Conservation (phyloP, 2,113 vertebrate species). For the Calidris pugnax region DNA sequence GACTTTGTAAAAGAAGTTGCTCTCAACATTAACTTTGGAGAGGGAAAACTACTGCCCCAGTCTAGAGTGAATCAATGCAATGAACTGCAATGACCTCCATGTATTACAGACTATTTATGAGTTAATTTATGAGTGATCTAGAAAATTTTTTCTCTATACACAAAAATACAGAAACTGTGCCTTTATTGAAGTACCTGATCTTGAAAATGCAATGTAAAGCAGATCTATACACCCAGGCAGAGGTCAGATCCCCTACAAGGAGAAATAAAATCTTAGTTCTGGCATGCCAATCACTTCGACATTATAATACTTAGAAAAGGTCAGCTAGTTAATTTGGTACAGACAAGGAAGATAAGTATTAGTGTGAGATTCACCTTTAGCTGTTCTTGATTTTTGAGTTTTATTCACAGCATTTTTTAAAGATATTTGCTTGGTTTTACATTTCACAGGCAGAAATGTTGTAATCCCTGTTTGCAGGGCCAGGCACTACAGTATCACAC, state of each 20-base stretch:
- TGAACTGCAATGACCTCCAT: neutral
- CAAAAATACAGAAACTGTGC: neutral
- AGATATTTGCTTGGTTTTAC: neutral
- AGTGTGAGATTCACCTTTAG: neutral
- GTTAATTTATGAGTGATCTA: neutral
- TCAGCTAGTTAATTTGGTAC: neutral
- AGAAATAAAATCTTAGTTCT: slow-evolving; percentile 12
- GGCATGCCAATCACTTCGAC: neutral
- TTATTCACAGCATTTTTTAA: neutral
- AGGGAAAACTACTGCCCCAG: neutral
- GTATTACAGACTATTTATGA: neutral
- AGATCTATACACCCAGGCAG: neutral
- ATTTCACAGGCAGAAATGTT: neutral
- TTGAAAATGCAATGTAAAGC: neutral
- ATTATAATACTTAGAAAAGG: neutral
- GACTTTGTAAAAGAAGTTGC: neutral
- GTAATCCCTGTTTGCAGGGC: neutral
- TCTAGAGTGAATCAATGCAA: neutral
- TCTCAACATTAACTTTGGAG: neutral
- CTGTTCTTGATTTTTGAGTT: neutral
- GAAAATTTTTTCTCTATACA: neutral
- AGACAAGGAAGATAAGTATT: neutral
- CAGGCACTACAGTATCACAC: too few relatives aligned
- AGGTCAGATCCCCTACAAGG: neutral
- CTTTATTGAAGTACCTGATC: neutral